Base-by-base conservation (phyloP, 2,888 invertebrate genomes). In the Chesias legatella region DNA sequence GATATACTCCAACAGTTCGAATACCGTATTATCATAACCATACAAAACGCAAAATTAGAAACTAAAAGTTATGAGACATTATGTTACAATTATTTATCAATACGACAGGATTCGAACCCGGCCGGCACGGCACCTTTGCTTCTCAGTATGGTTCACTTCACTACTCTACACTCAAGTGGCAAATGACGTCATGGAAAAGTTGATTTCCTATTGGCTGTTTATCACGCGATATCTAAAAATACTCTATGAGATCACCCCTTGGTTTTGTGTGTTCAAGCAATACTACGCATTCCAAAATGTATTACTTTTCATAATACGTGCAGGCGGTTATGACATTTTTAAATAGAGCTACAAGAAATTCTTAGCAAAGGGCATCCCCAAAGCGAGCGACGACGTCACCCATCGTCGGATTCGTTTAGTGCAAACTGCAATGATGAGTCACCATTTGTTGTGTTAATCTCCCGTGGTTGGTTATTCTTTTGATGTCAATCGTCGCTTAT, bases 301-400 rank as follows among this genome's bases (percentile, higher is more conserved):
- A 53, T 58, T 44, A 50, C 52, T 44, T 47, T 48, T 23, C 40
- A 58, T 52, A 56, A 38, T 53, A 65, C 54, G 50, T 50, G 51
- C 47, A 21, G 79, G 73, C 69, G 51, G 64, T 68, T 86, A 79
- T 3, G 79, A 56, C 77, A 49, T 83, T 82, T 79, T 46, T 65
- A 55, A 58, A 50, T 50, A 49, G 21, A 45, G n/a, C 33, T 40
- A 38, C 42, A 31, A 61, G 58, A 71, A 77, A 71, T 78, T 79
- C 73, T 75, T 58, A 66, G 63, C 77, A 83, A 81, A 83, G 85
- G 86, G 85, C 82, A 85, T 85, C 85, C 85, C 86, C 85, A 75
- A 80, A 77, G 70, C 60, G 67, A 5, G 69, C 53, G 66, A 61
- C 62, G 66, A 85, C 81, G 81, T 82, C 81, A 80, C 63, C 68